Conservation (phyloP, 2,113 vertebrate species). For the Spheniscus mendiculus region DNA sequence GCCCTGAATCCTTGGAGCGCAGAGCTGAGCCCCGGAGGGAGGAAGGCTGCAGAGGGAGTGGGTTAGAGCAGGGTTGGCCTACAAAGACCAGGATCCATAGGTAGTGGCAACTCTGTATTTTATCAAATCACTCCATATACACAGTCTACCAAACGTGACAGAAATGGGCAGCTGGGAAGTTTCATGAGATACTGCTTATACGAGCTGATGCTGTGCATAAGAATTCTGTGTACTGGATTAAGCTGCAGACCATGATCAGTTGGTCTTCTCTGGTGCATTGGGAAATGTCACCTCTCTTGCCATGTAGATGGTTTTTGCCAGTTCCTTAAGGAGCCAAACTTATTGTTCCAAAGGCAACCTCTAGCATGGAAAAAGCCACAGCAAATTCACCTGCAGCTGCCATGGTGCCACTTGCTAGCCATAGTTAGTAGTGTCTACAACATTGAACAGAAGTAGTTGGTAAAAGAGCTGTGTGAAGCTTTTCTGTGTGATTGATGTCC, state of each 20-base stretch:
- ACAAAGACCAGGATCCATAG: not conserved
- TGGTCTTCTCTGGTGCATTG: not conserved
- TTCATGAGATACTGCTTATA: not conserved
- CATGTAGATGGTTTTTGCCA: not conserved
- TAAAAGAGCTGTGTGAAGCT: not conserved
- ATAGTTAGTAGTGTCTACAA: not conserved
- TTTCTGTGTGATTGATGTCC: not conserved
- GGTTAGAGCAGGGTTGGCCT: not conserved
- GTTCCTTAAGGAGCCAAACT: not conserved
- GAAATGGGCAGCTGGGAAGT: not conserved
- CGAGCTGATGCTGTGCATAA: not conserved
- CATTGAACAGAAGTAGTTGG: not conserved
- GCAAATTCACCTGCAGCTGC: not conserved
- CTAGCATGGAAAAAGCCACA: not conserved
- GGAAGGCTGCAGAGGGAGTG: not conserved
- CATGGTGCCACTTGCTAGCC: not conserved
- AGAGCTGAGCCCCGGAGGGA: not conserved
- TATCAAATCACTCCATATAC: not conserved
- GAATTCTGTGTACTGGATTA: not conserved
- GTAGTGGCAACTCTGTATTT: not conserved
- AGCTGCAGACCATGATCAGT: not conserved
- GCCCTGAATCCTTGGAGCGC: not conserved
- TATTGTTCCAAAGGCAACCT: not conserved
- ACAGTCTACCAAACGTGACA: not conserved
- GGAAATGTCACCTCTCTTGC: not conserved